These are phyloP conservation scores for Tapera naevia DNA, from an alignment of 2,797 vertebrate genomes.

Conservation along the genomic window DNA sequence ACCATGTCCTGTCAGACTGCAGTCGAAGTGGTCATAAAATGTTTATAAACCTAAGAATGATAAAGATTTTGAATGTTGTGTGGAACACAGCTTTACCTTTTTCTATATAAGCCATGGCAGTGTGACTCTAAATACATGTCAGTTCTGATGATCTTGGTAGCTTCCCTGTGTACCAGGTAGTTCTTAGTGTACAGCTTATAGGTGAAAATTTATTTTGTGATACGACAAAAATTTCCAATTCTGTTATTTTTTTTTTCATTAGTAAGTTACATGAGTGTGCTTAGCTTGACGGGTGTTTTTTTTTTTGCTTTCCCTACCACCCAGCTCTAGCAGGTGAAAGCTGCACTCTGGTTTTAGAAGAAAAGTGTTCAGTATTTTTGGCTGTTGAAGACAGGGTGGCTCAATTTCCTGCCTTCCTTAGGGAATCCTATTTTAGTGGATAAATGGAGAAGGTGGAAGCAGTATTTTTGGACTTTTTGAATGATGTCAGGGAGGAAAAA, in stretches of 20 bases:
- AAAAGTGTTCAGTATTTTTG: neutral
- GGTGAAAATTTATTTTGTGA: neutral
- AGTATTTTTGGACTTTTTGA: neutral
- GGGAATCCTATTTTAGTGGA: neutral
- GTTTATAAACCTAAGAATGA: neutral
- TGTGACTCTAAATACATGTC: neutral
- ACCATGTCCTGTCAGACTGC: neutral
- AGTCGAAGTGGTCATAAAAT: neutral
- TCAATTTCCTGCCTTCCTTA: neutral
- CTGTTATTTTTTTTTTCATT: neutral
- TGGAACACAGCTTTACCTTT: neutral
- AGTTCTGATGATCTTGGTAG: neutral
- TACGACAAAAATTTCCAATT: neutral
- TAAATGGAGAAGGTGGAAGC: neutral
- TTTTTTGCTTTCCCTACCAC: neutral
- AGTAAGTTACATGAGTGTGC: neutral
- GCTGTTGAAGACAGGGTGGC: neutral
- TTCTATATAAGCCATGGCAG: neutral
- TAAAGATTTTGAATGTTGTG: neutral
- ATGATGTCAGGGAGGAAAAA: neutral
- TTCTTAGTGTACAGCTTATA: neutral
- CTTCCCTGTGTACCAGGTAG: neutral
- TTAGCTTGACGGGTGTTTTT: neutral
- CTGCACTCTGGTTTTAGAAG: neutral
- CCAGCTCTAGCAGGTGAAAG: neutral